phyloP scores from a whole-genome alignment of 23 tunicate genomes.

The Halocynthia roretzi region DNA sequence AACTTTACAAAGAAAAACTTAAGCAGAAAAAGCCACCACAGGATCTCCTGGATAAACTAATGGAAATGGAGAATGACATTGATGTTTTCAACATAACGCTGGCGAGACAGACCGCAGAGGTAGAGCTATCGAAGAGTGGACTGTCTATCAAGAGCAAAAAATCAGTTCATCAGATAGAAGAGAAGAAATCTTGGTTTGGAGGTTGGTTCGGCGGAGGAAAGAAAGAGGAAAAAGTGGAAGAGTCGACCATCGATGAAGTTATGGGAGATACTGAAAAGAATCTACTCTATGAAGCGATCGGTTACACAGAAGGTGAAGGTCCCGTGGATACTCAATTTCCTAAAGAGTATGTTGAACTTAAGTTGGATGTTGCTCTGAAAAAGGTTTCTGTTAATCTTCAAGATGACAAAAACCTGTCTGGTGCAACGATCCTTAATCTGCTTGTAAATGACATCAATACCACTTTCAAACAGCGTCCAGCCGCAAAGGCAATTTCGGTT shows the following conservation, averaged over 20 bases:
- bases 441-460: conserved; percentile 5
- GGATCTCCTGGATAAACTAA: conserved; percentile 33
- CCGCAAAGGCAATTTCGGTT: conserved; percentile 6
- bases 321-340: conserved; percentile 37
- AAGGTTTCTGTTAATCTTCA: conserved; percentile 29
- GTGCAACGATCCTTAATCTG: neutral
- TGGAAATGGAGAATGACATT: conserved; percentile 57
- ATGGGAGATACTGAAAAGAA: conserved; percentile 54
- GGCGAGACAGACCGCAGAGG: conserved; percentile 67
- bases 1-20: conserved; percentile 51
- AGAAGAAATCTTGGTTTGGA: conserved; percentile 40
- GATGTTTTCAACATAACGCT: conserved; percentile 77
- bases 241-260: conserved; percentile 28
- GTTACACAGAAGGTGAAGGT: conserved; percentile 66
- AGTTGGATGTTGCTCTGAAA: conserved; percentile 37
- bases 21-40: conserved; percentile 55
- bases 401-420: conserved; percentile 6
- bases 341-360: conserved; percentile 46
- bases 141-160: conserved; percentile 45
- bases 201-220: conserved; percentile 37
- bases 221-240: conserved; percentile 13
- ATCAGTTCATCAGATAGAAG: conserved; percentile 47
- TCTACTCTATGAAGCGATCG: conserved; percentile 50
- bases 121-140: conserved; percentile 58
- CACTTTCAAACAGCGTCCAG: conserved; percentile 9